phyloP scores from a whole-genome alignment of 2,113 vertebrate species.

The Ramphastos sulfuratus region DNA sequence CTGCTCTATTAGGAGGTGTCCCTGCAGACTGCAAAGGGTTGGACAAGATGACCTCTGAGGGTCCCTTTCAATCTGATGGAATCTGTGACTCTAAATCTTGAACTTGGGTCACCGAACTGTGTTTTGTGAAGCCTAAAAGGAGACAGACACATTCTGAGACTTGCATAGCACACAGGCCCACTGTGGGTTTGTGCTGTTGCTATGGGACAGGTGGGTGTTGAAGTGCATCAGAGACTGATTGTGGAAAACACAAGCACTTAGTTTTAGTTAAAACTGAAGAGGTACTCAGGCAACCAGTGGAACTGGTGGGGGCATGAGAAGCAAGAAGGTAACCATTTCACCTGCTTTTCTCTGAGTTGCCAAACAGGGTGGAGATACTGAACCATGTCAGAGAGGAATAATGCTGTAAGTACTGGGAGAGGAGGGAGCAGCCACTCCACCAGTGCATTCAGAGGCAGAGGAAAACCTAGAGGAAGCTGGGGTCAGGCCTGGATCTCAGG shows the following conservation, averaged over 20 bases:
- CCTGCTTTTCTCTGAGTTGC: neutral
- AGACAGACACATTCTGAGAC: rapidly evolving
- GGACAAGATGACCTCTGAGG: no score
- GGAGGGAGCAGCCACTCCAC: neutral
- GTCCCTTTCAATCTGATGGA: no score
- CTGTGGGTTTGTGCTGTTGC: neutral
- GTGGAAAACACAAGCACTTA: neutral
- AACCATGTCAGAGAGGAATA: neutral
- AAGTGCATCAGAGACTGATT: neutral
- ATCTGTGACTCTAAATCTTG: neutral
- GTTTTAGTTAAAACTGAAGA: neutral
- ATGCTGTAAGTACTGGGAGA: neutral
- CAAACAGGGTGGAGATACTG: neutral
- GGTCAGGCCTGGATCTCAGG: neutral
- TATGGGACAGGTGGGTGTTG: neutral
- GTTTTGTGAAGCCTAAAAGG: neutral
- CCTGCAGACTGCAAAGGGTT: no score
- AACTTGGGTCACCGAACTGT: neutral
- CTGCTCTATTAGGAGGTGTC: no score
- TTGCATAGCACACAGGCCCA: neutral
- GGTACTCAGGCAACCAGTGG: neutral
- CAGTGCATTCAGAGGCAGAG: neutral
- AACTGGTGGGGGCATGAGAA: neutral
- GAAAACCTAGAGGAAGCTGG: neutral
- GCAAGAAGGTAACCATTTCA: neutral